Base-by-base conservation (phyloP, 1,140 invertebrate genomes). In the Rhopalosiphum maidis region DNA sequence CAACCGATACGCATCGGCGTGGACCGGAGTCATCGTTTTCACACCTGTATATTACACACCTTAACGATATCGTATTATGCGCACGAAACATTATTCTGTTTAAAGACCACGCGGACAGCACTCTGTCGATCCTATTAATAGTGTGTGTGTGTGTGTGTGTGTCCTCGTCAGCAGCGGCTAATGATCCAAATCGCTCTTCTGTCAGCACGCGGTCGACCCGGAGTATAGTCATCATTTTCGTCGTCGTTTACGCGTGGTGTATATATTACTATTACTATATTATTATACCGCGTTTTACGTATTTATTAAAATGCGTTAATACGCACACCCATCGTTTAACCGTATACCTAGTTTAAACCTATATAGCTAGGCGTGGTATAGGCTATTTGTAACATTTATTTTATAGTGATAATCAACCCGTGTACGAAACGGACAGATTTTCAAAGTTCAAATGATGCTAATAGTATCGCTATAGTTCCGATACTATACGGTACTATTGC, bases 121-220 rank as follows among this genome's bases (percentile, higher is more conserved):
- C 60, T 77, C 30, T 77, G n/a, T 77, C 60, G 30, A 77, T 77
- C 60, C 37, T 41, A 83, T 83, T 83, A 41, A 85, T 41, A 25
- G 83, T 41, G 7, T 30, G 4, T 5, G 83, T 43, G 41, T 25
- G 37, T 22, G 82, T 41, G 37, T 37, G 23, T 5, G 83, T 43
- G 41, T 30, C 60, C 90, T 91, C 90, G 90, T 91, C 60, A 91
- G 37, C 90, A 82, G 37, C 90, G 90, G 90, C 90, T 91, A 91
- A 91, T 82, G 90, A 91, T 91, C 90, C 90, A 82, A 48, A 91
- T 91, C 90, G 60, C 54, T 77, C 60, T 77, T 90, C 37, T 60
- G 89, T 60, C 55, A 68, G 89, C 11, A 21, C 37, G 22, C 41
- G 22, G 83, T 85, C 83, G 83, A 41, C 82, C 83, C 15, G 30